These are phyloP conservation scores for Lacerta agilis DNA, from an alignment of 2,797 vertebrate species.

Conservation along the genomic window DNA sequence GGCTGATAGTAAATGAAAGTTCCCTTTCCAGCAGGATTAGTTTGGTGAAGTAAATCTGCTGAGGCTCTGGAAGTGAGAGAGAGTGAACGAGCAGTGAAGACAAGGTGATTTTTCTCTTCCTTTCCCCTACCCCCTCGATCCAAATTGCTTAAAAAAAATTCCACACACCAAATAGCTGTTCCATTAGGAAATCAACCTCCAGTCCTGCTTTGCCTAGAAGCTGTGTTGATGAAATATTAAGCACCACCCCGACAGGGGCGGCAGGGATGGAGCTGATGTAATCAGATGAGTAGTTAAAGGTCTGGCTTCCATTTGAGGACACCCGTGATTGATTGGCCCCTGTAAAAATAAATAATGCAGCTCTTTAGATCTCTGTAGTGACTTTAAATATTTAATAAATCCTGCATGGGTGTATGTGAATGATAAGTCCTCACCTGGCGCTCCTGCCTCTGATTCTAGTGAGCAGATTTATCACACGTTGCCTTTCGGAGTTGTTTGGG, in stretches of 20 bases:
- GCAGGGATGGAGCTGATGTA: slow-evolving; percentile 49
- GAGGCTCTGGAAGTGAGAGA: slow-evolving; percentile 49
- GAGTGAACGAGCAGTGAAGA: slow-evolving; percentile 42
- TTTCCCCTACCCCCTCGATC: slow-evolving; percentile 46
- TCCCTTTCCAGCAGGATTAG: neutral
- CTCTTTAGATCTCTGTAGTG: slow-evolving; percentile 71
- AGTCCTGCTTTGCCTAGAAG: slow-evolving; percentile 51
- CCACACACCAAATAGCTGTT: slow-evolving; percentile 46
- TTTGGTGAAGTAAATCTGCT: slow-evolving; percentile 53
- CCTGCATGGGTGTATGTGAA: slow-evolving; percentile 43
- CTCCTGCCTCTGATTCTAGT: slow-evolving; percentile 55
- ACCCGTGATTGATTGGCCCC: slow-evolving; percentile 73
- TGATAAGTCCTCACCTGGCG: slow-evolving; percentile 46
- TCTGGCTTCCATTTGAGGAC: slow-evolving; percentile 75
- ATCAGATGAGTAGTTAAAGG: slow-evolving; percentile 77
- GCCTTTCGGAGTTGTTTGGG: slow-evolving; percentile 35
- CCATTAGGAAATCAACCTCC: slow-evolving; percentile 46
- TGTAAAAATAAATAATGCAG: slow-evolving; percentile 72
- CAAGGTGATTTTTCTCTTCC: slow-evolving; percentile 54
- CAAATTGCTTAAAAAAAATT: slow-evolving; percentile 31
- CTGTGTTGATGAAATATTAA: slow-evolving; percentile 68
- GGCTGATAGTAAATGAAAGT: slow-evolving; percentile 39
- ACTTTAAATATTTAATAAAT: slow-evolving; percentile 78
- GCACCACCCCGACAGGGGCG: slow-evolving; percentile 29
- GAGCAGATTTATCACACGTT: slow-evolving; percentile 58